Evolutionary conservation across 2,113 vertebrate species (phyloP).

Genomic region (Phyllostomus discolor): DNA sequence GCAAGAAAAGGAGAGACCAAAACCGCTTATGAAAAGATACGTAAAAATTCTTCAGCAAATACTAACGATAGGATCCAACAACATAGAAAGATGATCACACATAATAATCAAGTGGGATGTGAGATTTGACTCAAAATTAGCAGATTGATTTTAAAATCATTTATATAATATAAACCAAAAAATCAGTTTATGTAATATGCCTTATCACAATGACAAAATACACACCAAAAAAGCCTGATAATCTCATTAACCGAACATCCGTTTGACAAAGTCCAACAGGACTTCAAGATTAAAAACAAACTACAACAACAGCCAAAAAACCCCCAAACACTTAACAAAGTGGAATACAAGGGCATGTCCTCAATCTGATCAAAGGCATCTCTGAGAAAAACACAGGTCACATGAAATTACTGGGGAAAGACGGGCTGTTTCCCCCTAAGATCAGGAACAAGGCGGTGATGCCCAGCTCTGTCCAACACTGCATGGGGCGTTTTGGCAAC

Average conservation of each 20-base stretch:
- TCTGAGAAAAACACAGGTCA: background rate
- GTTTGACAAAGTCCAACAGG: background rate
- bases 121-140: too few species aligned
- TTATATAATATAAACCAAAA: background rate
- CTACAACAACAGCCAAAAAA: background rate
- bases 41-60: background rate
- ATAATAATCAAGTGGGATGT: background rate
- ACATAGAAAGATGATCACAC: background rate
- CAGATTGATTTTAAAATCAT: background rate
- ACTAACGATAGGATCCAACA: background rate
- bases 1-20: background rate
- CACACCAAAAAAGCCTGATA: background rate
- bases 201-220: background rate
- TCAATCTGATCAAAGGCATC: background rate
- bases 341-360: background rate
- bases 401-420: background rate
- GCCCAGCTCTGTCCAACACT: background rate
- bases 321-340: background rate
- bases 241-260: background rate
- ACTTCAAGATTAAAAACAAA: background rate
- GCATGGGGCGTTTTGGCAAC: background rate
- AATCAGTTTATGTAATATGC: background rate
- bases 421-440: too few species aligned
- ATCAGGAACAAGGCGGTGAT: too few species aligned
- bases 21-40: background rate